Base-by-base conservation (phyloP, 2,888 invertebrate species). In the Bimastos eiseni region DNA sequence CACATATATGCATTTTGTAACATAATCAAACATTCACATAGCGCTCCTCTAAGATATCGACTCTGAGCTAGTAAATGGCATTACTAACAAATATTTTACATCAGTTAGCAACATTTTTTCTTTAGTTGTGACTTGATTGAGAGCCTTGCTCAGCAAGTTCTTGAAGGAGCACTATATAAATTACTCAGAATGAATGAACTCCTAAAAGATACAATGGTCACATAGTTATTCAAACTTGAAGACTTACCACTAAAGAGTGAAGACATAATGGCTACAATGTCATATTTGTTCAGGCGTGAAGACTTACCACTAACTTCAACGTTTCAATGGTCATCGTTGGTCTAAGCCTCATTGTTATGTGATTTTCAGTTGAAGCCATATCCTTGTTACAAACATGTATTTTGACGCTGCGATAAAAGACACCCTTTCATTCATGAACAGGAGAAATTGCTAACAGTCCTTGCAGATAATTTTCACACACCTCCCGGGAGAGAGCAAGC, bases 161-260 rank as follows among this genome's bases (percentile, higher is more conserved):
- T n/a, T n/a, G n/a, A n/a, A n/a, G n/a, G n/a, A n/a, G n/a, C n/a
- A n/a, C n/a, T n/a, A n/a, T 24, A 49, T 6, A 49, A 1, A 24
- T 24, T 49, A n/a, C n/a, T n/a, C n/a, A n/a, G n/a, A n/a, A n/a
- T n/a, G n/a, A 11, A 70, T 17, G 13, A 6, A 30, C n/a, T 70
- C 2, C 3, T n/a, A 70, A 70, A 70, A 70, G 11, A n/a, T 70
- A 0, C n/a, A 70, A 30, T 4, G n/a, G 30, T n/a, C n/a, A 70
- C 70, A 70, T 30, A 70, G 8, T 70, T n/a, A n/a, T 30, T 70
- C 70, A 6, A 41, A 41, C n/a, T n/a, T n/a, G n/a, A 30, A 70
- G 70, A 86, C 86, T 86, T 24, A 86, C 86, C 86, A 86, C 37
- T 36, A 37, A 36, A n/a, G n/a, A n/a, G n/a, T n/a, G n/a, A n/a